Evolutionary conservation across 2,888 invertebrate genomes (phyloP).

Genomic region (Scelioninae gen. 1): DNA sequence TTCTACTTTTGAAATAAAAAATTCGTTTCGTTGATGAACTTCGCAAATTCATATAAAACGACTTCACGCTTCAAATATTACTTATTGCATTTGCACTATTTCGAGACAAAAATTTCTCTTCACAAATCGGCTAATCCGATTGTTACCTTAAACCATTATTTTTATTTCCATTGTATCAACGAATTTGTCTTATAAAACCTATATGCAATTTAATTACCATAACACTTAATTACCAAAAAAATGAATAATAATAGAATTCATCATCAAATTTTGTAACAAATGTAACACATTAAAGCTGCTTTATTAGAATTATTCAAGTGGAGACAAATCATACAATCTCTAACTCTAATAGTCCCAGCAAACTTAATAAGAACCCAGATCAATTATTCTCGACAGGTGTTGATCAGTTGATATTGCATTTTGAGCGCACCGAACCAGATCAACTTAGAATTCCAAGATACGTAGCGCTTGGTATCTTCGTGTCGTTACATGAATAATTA

Average conservation of each 20-base stretch:
- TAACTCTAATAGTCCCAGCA: too few relatives aligned
- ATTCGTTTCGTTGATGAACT: slow-evolving; percentile 29
- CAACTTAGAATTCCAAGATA: not conserved
- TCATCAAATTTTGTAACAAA: too few relatives aligned
- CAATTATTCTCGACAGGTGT: slow-evolving; percentile 30
- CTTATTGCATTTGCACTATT: slow-evolving; percentile 31
- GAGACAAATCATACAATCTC: too few relatives aligned
- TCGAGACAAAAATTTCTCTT: slow-evolving; percentile 23
- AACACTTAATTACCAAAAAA: too few relatives aligned
- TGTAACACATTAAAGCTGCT: too few relatives aligned
- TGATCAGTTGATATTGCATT: slow-evolving; percentile 18
- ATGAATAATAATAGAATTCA: too few relatives aligned
- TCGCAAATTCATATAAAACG: slow-evolving; percentile 22
- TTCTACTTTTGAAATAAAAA: slow-evolving; percentile 18
- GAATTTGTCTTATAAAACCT: too few relatives aligned
- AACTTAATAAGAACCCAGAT: too few relatives aligned
- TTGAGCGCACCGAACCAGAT: not conserved
- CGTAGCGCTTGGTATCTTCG: not conserved
- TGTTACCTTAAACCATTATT: slow-evolving; percentile 20
- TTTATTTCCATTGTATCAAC: slow-evolving; percentile 8
- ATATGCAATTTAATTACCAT: too few relatives aligned
- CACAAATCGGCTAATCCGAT: slow-evolving; percentile 17
- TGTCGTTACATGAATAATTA: slow-evolving; percentile 1
- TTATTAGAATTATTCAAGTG: too few relatives aligned
- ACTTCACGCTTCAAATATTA: slow-evolving; percentile 35